A percentile compares a stretch with the other conserved stretches of the same genome.
Evolutionary conservation across 2,888 invertebrate species (phyloP).

Genomic region (Halictus quadricinctus): DNA sequence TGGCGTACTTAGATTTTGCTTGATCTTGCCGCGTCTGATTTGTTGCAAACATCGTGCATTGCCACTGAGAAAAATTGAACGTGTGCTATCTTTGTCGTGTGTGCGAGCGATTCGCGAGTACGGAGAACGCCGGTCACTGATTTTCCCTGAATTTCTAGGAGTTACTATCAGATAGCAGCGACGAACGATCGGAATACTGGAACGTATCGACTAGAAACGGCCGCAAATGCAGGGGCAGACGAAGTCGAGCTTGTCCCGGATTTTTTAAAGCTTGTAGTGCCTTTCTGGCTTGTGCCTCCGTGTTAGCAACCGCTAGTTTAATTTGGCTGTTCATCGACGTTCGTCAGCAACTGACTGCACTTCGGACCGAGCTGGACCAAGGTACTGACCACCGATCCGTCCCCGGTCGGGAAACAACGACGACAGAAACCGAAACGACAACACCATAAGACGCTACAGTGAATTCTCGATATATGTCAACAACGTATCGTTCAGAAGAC

Average conservation of each 20-base stretch:
- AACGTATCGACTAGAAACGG: constrained; percentile 76
- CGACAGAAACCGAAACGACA: not conserved
- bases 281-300: constrained; percentile 85
- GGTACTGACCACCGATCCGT: constrained; percentile 81
- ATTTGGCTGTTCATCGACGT: constrained; percentile 88
- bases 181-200: constrained; percentile 85
- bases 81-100: not conserved
- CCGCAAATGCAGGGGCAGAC: constrained; percentile 75
- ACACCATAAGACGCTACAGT: not conserved
- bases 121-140: constrained; percentile 15
- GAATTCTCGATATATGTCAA: no score
- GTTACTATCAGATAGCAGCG: constrained; percentile 86
- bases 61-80: not conserved
- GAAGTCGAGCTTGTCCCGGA: constrained; percentile 82
- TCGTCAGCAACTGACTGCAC: constrained; percentile 86
- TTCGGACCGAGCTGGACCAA: constrained; percentile 87
- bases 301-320: constrained; percentile 86
- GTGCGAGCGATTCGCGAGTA: not conserved
- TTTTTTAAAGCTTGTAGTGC: constrained; percentile 86
- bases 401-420: not conserved
- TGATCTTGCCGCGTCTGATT: not conserved
- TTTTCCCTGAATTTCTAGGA: constrained; percentile 82
- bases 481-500: no score
- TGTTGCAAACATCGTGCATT: not conserved
- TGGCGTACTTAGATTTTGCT: no score